These are phyloP conservation scores for Apis florea DNA, from an alignment of 1,140 invertebrate genomes.

Conservation along the genomic window DNA sequence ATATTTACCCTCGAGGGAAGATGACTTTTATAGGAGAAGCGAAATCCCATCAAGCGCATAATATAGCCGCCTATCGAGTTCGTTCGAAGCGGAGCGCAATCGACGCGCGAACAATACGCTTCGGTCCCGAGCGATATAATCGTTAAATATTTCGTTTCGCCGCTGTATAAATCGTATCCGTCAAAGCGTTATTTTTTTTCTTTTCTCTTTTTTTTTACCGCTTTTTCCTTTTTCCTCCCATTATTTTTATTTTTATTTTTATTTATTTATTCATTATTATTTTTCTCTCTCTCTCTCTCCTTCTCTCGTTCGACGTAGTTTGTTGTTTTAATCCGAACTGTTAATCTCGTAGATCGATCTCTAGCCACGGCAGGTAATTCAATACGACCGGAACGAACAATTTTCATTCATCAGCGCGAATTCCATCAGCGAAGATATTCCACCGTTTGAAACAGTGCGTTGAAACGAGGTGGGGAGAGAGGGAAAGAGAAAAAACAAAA, in stretches of 20 bases:
- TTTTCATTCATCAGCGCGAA: conserved; percentile 62
- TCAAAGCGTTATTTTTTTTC: conserved; percentile 12
- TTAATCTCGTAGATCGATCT: conserved; percentile 44
- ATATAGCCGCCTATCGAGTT: conserved; percentile 45
- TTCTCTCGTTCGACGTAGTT: neutral
- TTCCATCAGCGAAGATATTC: conserved; percentile 43
- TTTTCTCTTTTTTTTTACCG: neutral
- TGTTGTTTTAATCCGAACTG: conserved; percentile 34
- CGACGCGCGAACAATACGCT: conserved; percentile 45
- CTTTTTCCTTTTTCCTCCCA: neutral
- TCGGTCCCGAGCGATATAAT: conserved; percentile 18
- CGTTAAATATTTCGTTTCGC: conserved; percentile 52
- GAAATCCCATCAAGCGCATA: conserved; percentile 49
- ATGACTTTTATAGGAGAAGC: conserved; percentile 49
- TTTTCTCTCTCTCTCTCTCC: neutral
- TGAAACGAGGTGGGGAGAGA: conserved; percentile 40
- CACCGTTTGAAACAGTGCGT: conserved; percentile 27
- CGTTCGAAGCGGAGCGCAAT: conserved; percentile 27
- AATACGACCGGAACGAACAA: conserved; percentile 52
- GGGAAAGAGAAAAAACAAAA: neutral
- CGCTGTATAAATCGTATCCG: conserved; percentile 39
- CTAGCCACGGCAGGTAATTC: conserved; percentile 15
- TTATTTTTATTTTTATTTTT: neutral
- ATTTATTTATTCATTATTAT: neutral
- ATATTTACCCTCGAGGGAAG: conserved; percentile 36